Conservation (phyloP, 37 sponge, comb jelly and placozoan species). For the Aplysina aerophoba region DNA sequence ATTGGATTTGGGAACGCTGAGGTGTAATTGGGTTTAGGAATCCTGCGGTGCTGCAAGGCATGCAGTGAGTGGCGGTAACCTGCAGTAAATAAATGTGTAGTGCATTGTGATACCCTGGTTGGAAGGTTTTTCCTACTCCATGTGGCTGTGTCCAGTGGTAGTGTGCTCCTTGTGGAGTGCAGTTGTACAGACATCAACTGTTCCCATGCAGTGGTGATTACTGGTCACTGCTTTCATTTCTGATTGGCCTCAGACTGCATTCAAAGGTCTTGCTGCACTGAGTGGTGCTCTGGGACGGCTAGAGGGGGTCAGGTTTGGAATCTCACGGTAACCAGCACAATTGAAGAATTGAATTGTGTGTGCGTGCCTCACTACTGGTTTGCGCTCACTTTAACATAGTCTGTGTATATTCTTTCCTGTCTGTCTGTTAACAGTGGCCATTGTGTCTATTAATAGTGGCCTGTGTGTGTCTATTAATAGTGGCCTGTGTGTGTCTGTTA, state of each 20-base stretch:
- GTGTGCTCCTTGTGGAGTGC: constrained; percentile 15
- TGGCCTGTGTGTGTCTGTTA: too few relatives aligned
- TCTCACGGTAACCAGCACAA: constrained; percentile 69
- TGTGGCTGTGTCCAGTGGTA: background rate
- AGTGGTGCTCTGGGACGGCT: constrained; percentile 83
- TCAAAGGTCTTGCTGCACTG: constrained; percentile 88
- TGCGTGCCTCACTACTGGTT: too few relatives aligned
- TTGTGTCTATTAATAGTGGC: background rate
- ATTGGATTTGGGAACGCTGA: too few relatives aligned
- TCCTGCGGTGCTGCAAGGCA: too few relatives aligned
- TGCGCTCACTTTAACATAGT: too few relatives aligned
- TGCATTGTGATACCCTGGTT: too few relatives aligned
- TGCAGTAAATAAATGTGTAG: too few relatives aligned
- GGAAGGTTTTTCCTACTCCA: background rate
- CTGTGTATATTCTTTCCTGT: too few relatives aligned
- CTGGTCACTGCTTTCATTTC: background rate
- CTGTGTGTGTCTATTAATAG: too few relatives aligned
- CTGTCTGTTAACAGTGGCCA: background rate
- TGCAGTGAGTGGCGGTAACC: too few relatives aligned
- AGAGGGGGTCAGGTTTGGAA: constrained; percentile 87
- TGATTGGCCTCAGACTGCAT: constrained; percentile 76
- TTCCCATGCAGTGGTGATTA: background rate
- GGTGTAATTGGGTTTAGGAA: too few relatives aligned
- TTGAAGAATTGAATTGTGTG: background rate
- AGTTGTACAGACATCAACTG: background rate